A percentile compares a stretch with the other conserved stretches of the same genome.
phyloP scores from a whole-genome alignment of 2,888 invertebrate species.

The Rhingia campestris region DNA sequence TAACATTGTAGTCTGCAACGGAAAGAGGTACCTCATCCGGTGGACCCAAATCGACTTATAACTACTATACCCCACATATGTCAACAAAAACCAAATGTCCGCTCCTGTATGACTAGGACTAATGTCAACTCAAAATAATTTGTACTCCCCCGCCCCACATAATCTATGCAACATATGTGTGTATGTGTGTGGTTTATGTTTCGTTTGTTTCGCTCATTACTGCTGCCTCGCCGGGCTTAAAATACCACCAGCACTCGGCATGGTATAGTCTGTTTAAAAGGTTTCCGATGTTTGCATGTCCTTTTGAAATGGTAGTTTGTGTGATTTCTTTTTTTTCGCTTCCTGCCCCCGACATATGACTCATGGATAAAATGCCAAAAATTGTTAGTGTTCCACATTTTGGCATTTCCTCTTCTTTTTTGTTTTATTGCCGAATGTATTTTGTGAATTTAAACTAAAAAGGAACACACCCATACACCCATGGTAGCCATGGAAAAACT shows the following conservation, averaged over 20 bases:
- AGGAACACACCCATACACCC: not conserved
- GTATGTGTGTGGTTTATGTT: slow-evolving; percentile 12
- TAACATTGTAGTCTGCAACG: slow-evolving; percentile 6
- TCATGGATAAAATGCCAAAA: slow-evolving; percentile 53
- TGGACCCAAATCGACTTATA: slow-evolving; percentile 31
- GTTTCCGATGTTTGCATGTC: slow-evolving; percentile 67
- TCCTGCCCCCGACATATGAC: slow-evolving; percentile 64
- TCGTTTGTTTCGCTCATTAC: slow-evolving; percentile 37
- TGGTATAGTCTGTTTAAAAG: slow-evolving; percentile 49
- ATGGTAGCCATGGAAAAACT: slow-evolving; percentile 1
- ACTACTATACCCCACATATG: not conserved
- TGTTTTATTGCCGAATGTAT: slow-evolving; percentile 15
- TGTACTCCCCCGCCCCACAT: not conserved
- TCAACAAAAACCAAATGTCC: slow-evolving; percentile 12
- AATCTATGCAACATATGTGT: slow-evolving; percentile 14
- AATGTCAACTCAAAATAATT: slow-evolving; percentile 45
- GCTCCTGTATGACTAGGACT: slow-evolving; percentile 27
- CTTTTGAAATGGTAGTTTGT: slow-evolving; percentile 39
- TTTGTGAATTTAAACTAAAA: slow-evolving; percentile 34
- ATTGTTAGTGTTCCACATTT: slow-evolving; percentile 58
- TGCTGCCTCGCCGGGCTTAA: slow-evolving; percentile 12
- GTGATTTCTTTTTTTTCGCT: slow-evolving; percentile 34
- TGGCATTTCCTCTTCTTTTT: slow-evolving; percentile 25
- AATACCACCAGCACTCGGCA: slow-evolving; percentile 27
- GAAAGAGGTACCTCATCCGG: slow-evolving; percentile 17